phyloP scores from a whole-genome alignment of 2,797 vertebrate genomes.

The Anabacerthia variegaticeps region DNA sequence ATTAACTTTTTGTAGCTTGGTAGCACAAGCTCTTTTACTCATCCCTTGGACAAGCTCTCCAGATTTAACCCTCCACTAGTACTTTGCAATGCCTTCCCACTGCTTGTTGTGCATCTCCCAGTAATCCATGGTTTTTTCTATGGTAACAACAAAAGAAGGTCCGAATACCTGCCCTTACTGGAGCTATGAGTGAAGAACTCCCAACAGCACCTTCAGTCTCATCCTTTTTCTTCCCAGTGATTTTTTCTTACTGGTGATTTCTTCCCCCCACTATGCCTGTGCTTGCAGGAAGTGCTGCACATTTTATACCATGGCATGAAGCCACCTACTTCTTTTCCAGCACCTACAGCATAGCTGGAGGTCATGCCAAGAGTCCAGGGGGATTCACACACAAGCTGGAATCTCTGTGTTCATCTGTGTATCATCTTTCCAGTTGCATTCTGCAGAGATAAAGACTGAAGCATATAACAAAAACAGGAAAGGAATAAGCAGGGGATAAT shows the following conservation, averaged over 20 bases:
- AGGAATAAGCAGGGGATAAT: background rate
- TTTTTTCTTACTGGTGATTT: background rate
- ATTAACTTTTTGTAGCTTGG: background rate
- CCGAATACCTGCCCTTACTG: background rate
- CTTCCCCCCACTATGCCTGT: background rate
- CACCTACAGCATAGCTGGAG: background rate
- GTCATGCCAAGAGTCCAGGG: background rate
- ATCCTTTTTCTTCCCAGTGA: background rate
- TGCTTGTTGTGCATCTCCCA: background rate
- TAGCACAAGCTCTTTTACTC: background rate
- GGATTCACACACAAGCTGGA: background rate
- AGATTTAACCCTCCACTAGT: background rate
- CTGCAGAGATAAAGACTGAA: background rate
- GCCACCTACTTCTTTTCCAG: background rate
- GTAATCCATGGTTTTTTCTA: background rate
- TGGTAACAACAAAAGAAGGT: background rate
- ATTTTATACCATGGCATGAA: background rate
- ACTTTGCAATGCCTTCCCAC: background rate
- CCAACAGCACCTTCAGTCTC: background rate
- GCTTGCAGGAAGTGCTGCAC: background rate
- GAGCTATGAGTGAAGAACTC: background rate
- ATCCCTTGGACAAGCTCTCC: background rate
- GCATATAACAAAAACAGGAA: background rate
- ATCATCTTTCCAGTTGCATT: background rate
- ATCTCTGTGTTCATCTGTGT: rapidly evolving